These are phyloP conservation scores for Plumapathes pennacea DNA, from an alignment of 92 coral and sea anemone genomes.

Conservation along the genomic window DNA sequence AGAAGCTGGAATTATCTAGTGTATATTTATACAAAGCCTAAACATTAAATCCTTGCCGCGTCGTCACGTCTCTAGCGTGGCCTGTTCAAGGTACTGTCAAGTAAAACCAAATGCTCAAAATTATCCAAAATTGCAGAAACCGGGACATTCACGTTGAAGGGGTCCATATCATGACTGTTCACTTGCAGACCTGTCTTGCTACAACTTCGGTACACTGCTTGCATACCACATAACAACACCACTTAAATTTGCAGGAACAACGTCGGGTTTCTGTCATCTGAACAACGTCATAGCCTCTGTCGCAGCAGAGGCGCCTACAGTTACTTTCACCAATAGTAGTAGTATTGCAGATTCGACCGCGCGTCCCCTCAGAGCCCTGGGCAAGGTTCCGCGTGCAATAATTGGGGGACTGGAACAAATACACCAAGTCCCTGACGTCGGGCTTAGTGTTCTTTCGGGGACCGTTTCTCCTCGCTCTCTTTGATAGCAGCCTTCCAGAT, in stretches of 20 bases:
- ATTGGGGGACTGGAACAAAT: constrained; percentile 25
- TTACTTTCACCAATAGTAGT: constrained; percentile 18
- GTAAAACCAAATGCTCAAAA: too few relatives aligned
- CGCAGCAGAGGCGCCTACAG: constrained; percentile 25
- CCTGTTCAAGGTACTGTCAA: too few relatives aligned
- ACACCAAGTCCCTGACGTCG: constrained; percentile 11
- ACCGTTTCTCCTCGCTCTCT: too few relatives aligned
- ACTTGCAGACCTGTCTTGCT: constrained; percentile 22
- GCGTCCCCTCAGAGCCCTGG: constrained; percentile 24
- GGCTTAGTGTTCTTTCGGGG: constrained; percentile 27
- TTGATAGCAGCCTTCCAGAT: constrained; percentile 13
- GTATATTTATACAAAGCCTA: too few relatives aligned
- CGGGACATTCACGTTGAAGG: too few relatives aligned
- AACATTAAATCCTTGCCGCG: too few relatives aligned
- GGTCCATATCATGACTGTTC: too few relatives aligned
- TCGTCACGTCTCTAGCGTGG: too few relatives aligned
- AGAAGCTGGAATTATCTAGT: too few relatives aligned
- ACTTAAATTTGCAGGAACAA: constrained; percentile 42
- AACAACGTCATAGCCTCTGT: constrained; percentile 4
- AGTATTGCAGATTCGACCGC: constrained; percentile 33
- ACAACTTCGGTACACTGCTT: constrained; percentile 15
- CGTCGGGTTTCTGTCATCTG: neutral
- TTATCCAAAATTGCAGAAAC: too few relatives aligned
- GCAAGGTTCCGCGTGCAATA: constrained; percentile 15
- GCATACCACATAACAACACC: constrained; percentile 41